Evolutionary conservation across 2,888 invertebrate genomes (phyloP).

Genomic region (Agonum fuliginosum): DNA sequence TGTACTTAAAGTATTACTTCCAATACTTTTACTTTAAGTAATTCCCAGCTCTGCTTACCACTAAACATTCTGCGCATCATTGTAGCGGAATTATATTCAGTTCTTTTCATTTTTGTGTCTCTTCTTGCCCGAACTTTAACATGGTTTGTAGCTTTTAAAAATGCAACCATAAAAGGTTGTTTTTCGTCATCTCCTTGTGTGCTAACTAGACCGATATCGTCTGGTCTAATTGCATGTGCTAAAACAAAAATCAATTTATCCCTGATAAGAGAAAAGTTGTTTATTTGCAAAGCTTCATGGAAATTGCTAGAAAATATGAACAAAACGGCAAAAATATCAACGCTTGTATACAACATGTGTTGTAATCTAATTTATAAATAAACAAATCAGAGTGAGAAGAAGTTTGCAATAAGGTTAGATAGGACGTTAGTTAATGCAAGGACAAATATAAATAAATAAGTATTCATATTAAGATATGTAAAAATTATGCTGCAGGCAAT

Average conservation of each 20-base stretch:
- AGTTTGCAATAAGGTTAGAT: slow-evolving; percentile 48
- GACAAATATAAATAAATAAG: slow-evolving; percentile 53
- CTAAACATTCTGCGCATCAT: slow-evolving; percentile 76
- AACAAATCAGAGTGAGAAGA: slow-evolving; percentile 26
- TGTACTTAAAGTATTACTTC: too few species aligned
- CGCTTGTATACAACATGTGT: slow-evolving; percentile 43
- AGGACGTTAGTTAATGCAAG: slow-evolving; percentile 33
- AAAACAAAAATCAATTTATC: too few species aligned
- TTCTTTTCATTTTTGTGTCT: slow-evolving; percentile 75
- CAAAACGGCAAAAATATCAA: slow-evolving; percentile 43
- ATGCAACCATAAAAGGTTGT: slow-evolving; percentile 95
- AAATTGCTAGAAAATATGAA: slow-evolving; percentile 42
- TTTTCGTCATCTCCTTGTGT: slow-evolving; percentile 85
- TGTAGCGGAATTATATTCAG: slow-evolving; percentile 74
- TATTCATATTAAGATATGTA: slow-evolving; percentile 37
- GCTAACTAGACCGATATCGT: slow-evolving; percentile 89
- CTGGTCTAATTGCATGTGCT: slow-evolving; percentile 88
- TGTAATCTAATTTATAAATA: slow-evolving; percentile 28
- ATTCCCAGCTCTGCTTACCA: too few species aligned
- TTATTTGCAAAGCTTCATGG: not conserved
- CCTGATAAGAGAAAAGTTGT: slow-evolving; percentile 10
- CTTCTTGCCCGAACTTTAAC: slow-evolving; percentile 77
- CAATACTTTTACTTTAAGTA: too few species aligned
- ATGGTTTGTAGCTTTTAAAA: slow-evolving; percentile 80
- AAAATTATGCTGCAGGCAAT: slow-evolving; percentile 32